Base-by-base conservation (phyloP, 2,113 vertebrate species). In the Anser brachyrhynchus region DNA sequence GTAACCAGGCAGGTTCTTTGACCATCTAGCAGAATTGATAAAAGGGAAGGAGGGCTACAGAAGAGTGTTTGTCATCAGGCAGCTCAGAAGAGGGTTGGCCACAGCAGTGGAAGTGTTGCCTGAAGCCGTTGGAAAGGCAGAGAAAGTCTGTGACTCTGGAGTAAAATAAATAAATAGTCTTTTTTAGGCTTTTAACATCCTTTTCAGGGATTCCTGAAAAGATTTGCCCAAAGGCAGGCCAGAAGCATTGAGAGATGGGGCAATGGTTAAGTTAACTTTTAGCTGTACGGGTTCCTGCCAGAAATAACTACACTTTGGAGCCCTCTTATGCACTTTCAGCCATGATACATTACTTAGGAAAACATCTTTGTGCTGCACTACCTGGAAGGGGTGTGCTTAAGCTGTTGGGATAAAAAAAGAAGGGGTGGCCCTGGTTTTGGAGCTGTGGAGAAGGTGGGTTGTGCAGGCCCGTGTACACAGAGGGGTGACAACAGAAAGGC, bases 331-430 rank as follows among this genome's bases (percentile, higher is more conserved):
- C 4, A 5, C 25, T 78, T 82, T n/a, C 25, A 43, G 3, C 35
- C 8, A 4, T 37, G 58, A 29, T 3, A 3, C 4, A 6, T 31
- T 20, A 71, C 54, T 57, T 46, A n/a, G 35, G 59, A 86, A 74
- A 73, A 74, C 0, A 1, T 19, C 21, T 54, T 13, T 5, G 0
- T 74, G 37, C 49, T 64, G 54, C 19, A 35, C 28, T 46, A 7
- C 44, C 35, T 70, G 23, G 49, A 69, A 65, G 41, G 19, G 39
- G 55, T 70, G 44, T 65, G 22, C n/a, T 87, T 65, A 35, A 81
- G 23, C 23, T 66, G 58, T 31, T 23, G 16, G 37, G 51, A 33
- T 79, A 26, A 57, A 46, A 46, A 20, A 49, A 33, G 58, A 21
- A 66, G 37, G 13, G 26, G 8, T 57, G 66, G 29, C 12, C 39